A percentile compares a stretch with the other conserved stretches of the same genome.
Conservation (phyloP, 2,888 invertebrate genomes). For the Adelognathus sp. region DNA sequence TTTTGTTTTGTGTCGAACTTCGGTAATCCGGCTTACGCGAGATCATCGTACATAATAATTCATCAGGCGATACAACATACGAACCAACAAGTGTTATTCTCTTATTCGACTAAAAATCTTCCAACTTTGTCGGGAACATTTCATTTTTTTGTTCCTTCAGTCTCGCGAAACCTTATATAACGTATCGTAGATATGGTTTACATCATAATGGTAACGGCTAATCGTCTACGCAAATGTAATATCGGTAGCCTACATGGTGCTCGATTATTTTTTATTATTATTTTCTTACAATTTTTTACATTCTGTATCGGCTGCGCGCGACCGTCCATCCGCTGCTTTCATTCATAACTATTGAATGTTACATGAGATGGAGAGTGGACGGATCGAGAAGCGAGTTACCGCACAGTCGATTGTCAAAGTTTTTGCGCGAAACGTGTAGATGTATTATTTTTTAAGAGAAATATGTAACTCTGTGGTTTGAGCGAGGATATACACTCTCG, state of each 20-base stretch:
- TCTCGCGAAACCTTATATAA: slow-evolving; percentile 59
- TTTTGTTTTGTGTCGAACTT: slow-evolving; percentile 6
- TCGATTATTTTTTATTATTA: slow-evolving; percentile 61
- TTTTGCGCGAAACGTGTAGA: slow-evolving; percentile 19
- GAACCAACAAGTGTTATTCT: slow-evolving; percentile 34
- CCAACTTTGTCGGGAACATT: slow-evolving; percentile 19
- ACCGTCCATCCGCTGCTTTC: no score
- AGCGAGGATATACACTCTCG: background rate
- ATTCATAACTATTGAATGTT: no score
- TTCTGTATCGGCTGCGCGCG: no score
- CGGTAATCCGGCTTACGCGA: background rate
- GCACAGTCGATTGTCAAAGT: slow-evolving; percentile 55
- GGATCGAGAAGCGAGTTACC: background rate
- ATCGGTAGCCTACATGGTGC: slow-evolving; percentile 64
- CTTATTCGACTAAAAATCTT: slow-evolving; percentile 18
- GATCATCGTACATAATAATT: slow-evolving; percentile 5
- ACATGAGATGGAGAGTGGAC: background rate
- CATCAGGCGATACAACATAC: background rate
- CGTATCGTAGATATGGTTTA: slow-evolving; percentile 73
- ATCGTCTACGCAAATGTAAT: slow-evolving; percentile 68
- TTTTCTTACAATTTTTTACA: no score
- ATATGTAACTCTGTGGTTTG: background rate
- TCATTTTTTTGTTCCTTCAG: slow-evolving; percentile 13
- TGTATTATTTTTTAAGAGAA: background rate
- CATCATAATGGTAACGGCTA: slow-evolving; percentile 68